Percentiles rank a stretch among this genome's conserved stretches.
These are phyloP conservation scores for Nephrotoma flavescens DNA, from an alignment of 2,888 invertebrate genomes.

Conservation along the genomic window DNA sequence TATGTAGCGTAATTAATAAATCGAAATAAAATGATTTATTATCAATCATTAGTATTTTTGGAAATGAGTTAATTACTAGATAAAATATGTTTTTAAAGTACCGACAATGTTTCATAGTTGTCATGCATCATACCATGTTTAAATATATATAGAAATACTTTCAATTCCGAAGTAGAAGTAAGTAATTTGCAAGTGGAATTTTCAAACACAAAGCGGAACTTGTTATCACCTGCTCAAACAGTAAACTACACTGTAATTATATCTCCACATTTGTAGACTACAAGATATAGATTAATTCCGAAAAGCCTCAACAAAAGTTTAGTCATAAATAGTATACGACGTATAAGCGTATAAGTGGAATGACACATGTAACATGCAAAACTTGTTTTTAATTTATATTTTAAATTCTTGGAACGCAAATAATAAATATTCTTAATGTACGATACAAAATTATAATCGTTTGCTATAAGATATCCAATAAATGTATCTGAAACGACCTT, in stretches of 20 bases:
- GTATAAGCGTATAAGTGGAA: neutral
- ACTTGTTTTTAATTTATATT: neutral
- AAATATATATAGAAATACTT: neutral
- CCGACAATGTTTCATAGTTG: neutral
- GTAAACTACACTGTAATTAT: neutral
- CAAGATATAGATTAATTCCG: neutral
- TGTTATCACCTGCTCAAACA: neutral
- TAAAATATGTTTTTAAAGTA: neutral
- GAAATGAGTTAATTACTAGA: neutral
- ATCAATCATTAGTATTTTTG: neutral
- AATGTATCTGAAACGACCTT: neutral
- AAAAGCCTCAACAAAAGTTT: neutral
- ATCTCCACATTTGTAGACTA: neutral
- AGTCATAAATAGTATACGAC: neutral
- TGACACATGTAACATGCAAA: neutral
- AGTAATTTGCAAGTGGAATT: neutral
- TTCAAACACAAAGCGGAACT: neutral
- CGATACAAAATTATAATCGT: neutral
- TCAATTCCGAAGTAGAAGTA: neutral
- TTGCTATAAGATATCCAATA: neutral
- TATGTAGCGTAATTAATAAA: neutral
- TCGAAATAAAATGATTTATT: neutral
- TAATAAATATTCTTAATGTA: neutral
- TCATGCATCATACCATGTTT: too few relatives aligned
- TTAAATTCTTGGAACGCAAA: neutral